Conservation (phyloP, 2,797 vertebrate species). For the Gymnodraco acuticeps region DNA sequence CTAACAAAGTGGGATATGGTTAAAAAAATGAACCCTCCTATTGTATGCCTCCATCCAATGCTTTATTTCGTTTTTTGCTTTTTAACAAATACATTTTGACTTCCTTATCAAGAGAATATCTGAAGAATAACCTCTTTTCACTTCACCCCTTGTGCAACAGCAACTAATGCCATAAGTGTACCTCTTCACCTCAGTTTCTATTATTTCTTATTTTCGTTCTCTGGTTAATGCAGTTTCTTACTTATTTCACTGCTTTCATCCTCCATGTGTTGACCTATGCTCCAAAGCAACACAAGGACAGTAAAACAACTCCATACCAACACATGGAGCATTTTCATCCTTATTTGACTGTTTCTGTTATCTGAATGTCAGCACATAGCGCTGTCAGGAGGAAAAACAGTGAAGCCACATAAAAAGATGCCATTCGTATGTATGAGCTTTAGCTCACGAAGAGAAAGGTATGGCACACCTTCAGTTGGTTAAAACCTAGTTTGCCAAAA, state of each 20-base stretch:
- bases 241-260: conserved; percentile 6
- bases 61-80: not conserved
- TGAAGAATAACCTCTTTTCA: not conserved
- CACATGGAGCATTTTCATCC: not conserved
- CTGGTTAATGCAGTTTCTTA: not conserved
- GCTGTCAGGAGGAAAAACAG: not conserved
- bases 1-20: not conserved
- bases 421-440: not conserved
- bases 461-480: not conserved
- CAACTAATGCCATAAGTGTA: not conserved
- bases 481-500: too few species aligned
- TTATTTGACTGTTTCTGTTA: not conserved
- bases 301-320: conserved; percentile 10
- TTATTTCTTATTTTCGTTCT: not conserved
- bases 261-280: conserved; percentile 24
- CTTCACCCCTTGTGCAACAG: not conserved
- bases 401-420: not conserved
- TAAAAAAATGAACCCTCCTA: not conserved
- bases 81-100: not conserved
- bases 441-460: not conserved
- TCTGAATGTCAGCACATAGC: not conserved
- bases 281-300: conserved; percentile 12
- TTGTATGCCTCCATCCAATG: not conserved
- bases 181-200: not conserved
- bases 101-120: not conserved